Evolutionary conservation across 2,797 vertebrate genomes (phyloP).

Genomic region (Cebuella pygmaea): DNA sequence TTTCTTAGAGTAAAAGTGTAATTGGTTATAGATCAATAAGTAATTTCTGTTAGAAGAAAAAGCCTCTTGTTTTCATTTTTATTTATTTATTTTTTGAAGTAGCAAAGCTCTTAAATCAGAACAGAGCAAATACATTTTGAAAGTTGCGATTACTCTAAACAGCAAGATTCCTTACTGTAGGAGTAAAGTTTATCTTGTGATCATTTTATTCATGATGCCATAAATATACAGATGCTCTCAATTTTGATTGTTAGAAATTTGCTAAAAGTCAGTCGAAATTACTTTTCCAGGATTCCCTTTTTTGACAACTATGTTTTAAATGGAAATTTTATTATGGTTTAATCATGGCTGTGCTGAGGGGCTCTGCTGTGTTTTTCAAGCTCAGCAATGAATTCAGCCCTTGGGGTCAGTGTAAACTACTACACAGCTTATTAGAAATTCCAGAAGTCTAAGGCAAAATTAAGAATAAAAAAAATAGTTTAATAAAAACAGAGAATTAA

Average conservation of each 20-base stretch:
- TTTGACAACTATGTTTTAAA: conserved; percentile 71
- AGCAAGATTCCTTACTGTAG: conserved; percentile 71
- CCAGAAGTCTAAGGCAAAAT: conserved; percentile 53
- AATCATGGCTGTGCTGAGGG: conserved; percentile 55
- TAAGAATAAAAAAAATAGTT: conserved; percentile 17
- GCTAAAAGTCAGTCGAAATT: conserved; percentile 80
- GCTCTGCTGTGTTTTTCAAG: conserved; percentile 7
- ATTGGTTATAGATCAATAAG: conserved; percentile 84
- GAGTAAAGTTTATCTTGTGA: conserved; percentile 79
- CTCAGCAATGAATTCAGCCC: conserved; percentile 65
- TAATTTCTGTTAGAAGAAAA: conserved; percentile 80
- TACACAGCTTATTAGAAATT: conserved; percentile 68
- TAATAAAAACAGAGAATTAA: conserved; percentile 4
- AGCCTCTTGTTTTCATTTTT: conserved; percentile 37
- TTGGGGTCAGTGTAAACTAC: conserved; percentile 46
- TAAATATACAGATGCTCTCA: conserved; percentile 80
- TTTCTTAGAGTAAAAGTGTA: conserved; percentile 81
- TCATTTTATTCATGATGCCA: conserved; percentile 83
- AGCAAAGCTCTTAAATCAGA: conserved; percentile 79
- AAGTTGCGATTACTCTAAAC: conserved; percentile 78
- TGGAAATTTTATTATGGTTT: conserved; percentile 70
- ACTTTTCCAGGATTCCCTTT: conserved; percentile 68
- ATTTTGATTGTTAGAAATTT: conserved; percentile 79
- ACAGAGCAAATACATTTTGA: conserved; percentile 72
- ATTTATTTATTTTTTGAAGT: conserved; percentile 67